Base-by-base conservation (phyloP, 2,113 vertebrate genomes). In the Falco punctatus region DNA sequence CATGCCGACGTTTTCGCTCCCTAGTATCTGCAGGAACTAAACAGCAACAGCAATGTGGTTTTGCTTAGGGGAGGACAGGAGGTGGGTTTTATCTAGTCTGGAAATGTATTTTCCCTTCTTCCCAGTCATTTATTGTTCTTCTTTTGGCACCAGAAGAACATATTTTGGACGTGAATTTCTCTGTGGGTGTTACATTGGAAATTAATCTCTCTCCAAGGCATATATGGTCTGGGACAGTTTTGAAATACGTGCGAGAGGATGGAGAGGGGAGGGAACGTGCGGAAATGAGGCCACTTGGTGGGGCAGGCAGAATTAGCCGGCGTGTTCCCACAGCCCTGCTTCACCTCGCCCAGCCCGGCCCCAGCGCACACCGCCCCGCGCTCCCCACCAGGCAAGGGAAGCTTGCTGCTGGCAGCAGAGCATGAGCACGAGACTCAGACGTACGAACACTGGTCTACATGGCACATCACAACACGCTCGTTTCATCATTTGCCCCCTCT, bases 101-200 rank as follows among this genome's bases (percentile, higher is more conserved):
- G 74, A 96, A 94, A 85, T 57, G 46, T 30, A 77, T 94, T 95
- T 93, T 94, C 66, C 38, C 81, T 82, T 82, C 78, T 93, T 91
- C 92, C 84, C 81, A 90, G 79, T 90, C 87, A 8, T 93, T 96
- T 94, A 96, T 95, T 96, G 96, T 96, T 96, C 88, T 96, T 95
- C 85, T 96, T 93, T 92, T 96, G 96, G 96, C 96, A 96, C 55
- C 55, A 95, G 80, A 92, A 90, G 79, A 83, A 83, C 96, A 94
- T 97, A 93, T 77, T 97, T 97, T 97, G 80, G 90, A 95, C 13
- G 1, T 95, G 96, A 97, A 92, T 94, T 93, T 96, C 88, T 97
- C 90, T 79, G 96, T 96, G 95, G 96, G 95, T 96, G 96, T 96
- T 96, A 80, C 51, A 38, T 30, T 94, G 90, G 81, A 95, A 96